phyloP scores from a whole-genome alignment of 2,888 invertebrate species.

The Cerceris rybyensis region DNA sequence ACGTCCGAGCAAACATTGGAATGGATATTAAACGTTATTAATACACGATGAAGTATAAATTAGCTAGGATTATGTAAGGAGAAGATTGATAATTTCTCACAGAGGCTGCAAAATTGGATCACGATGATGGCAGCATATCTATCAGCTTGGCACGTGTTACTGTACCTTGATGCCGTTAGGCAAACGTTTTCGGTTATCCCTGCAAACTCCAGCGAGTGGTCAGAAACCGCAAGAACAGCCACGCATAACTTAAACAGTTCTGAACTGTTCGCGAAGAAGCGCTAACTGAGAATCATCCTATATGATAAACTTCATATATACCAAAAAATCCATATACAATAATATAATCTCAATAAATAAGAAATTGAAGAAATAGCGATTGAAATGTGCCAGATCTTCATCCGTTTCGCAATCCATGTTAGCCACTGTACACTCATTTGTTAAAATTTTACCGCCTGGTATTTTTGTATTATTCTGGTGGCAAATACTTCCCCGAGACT shows the following conservation, averaged over 20 bases:
- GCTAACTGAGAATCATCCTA: slow-evolving; percentile 66
- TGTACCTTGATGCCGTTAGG: slow-evolving; percentile 62
- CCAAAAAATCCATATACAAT: slow-evolving; percentile 1
- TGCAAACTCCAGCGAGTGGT: slow-evolving; percentile 67
- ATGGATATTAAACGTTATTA: not conserved
- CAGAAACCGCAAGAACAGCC: slow-evolving; percentile 68
- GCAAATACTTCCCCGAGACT: no score
- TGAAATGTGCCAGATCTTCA: no score
- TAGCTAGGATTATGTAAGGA: not conserved
- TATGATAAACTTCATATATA: slow-evolving; percentile 24
- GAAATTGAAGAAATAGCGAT: no score
- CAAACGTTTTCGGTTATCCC: slow-evolving; percentile 60
- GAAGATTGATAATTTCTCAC: not conserved
- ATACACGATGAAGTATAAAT: not conserved
- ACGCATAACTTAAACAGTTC: slow-evolving; percentile 72
- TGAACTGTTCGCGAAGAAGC: slow-evolving; percentile 66
- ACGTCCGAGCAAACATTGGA: not conserved
- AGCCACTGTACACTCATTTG: no score
- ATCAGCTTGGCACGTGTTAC: slow-evolving; percentile 22
- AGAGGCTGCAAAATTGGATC: not conserved
- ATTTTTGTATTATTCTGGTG: no score
- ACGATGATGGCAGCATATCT: not conserved
- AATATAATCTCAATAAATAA: no score
- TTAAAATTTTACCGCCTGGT: no score
- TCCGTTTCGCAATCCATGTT: no score